Evolutionary conservation across 2,888 invertebrate genomes (phyloP).

Genomic region (Nephrotoma appendiculata): DNA sequence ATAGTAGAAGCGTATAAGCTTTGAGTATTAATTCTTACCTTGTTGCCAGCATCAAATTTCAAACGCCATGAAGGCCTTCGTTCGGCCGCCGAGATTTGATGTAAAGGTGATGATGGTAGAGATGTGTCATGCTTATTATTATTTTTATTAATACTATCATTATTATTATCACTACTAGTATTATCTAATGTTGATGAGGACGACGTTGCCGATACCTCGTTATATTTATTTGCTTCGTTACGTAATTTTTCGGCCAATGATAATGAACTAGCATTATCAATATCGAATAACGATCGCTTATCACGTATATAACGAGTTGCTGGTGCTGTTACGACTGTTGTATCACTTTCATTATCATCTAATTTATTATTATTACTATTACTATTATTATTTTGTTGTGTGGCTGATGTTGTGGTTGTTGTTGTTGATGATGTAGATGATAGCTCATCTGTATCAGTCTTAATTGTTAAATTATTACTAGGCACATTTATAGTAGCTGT

Average conservation of each 20-base stretch:
- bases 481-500: slow-evolving; percentile 13
- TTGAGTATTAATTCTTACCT: slow-evolving; percentile 40
- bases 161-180: background rate
- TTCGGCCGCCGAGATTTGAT: slow-evolving; percentile 35
- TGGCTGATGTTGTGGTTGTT: slow-evolving; percentile 10
- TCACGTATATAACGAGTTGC: slow-evolving; percentile 26
- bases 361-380: slow-evolving; percentile 6
- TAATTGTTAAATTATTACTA: slow-evolving; percentile 11
- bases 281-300: slow-evolving; percentile 28
- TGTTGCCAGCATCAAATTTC: slow-evolving; percentile 77
- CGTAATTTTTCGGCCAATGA: slow-evolving; percentile 23
- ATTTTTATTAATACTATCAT: slow-evolving; percentile 5
- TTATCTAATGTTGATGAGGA: background rate
- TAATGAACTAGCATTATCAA: slow-evolving; percentile 22
- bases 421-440: background rate
- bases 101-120: slow-evolving; percentile 15
- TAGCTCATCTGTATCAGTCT: slow-evolving; percentile 15
- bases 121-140: slow-evolving; percentile 11
- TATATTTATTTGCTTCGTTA: slow-evolving; percentile 24
- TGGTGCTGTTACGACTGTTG: slow-evolving; percentile 30
- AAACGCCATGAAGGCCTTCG: slow-evolving; percentile 86
- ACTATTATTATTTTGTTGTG: slow-evolving; percentile 8
- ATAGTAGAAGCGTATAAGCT: background rate
- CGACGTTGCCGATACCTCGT: slow-evolving; percentile 10
- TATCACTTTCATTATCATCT: slow-evolving; percentile 5